Conservation (phyloP, 2,113 vertebrate genomes). For the Charina bottae region DNA sequence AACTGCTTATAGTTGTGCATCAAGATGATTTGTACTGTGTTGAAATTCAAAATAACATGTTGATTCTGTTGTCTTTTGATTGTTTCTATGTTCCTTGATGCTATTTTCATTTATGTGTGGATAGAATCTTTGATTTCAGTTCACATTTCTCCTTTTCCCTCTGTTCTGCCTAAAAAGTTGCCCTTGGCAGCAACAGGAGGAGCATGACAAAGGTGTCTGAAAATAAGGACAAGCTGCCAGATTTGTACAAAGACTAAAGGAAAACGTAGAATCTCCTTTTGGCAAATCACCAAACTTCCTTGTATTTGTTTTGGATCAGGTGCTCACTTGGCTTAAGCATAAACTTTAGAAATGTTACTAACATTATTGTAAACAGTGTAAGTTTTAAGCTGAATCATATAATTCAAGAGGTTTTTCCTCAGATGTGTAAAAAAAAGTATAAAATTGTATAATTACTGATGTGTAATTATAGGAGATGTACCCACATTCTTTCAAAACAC, state of each 20-base stretch:
- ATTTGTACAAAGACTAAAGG: conserved; percentile 23
- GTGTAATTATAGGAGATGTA: not conserved
- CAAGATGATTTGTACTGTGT: not conserved
- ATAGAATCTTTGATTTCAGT: not conserved
- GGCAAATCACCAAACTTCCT: conserved; percentile 39
- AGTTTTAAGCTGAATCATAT: not conserved
- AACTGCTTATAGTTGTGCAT: not conserved
- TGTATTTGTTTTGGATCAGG: conserved; percentile 24
- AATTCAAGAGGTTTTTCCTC: not conserved
- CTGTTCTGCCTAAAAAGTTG: not conserved
- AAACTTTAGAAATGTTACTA: accelerated
- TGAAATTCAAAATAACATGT: not conserved
- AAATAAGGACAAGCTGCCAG: conserved; percentile 42
- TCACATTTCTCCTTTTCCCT: not conserved
- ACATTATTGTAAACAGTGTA: not conserved
- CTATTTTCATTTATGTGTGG: not conserved
- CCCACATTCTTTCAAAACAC: not conserved
- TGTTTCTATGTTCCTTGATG: not conserved
- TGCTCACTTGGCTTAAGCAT: not conserved
- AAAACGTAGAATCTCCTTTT: conserved; percentile 31
- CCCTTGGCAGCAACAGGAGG: not conserved
- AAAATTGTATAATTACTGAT: not conserved
- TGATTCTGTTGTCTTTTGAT: not conserved
- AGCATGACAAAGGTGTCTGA: conserved; percentile 13
- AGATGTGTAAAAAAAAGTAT: not conserved